Evolutionary conservation across 2,888 invertebrate species (phyloP).

Genomic region (Sesamia inferens): DNA sequence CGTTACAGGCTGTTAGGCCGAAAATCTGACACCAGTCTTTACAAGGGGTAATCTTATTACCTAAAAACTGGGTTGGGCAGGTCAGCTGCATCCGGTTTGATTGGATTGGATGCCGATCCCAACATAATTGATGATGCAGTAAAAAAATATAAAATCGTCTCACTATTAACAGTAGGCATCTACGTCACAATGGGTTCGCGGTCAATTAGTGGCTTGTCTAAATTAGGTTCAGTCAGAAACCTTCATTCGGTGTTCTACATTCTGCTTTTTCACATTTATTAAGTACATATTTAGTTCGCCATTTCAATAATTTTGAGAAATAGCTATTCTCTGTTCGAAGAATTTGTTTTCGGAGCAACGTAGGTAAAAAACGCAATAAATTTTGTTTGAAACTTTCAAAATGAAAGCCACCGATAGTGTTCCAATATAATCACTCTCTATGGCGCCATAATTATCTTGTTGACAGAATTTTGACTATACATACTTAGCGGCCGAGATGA

Average conservation of each 20-base stretch:
- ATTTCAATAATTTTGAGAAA: too few species aligned
- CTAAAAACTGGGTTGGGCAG: neutral
- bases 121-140: neutral
- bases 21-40: neutral
- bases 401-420: too few species aligned
- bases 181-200: neutral
- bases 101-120: neutral
- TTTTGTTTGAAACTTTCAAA: too few species aligned
- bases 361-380: too few species aligned
- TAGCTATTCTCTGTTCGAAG: too few species aligned
- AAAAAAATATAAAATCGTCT: neutral
- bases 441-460: too few species aligned
- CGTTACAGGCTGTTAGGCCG: neutral
- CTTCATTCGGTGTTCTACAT: conserved; percentile 5
- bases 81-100: neutral
- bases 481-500: too few species aligned
- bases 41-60: too few species aligned
- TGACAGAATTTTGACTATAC: too few species aligned
- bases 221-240: conserved; percentile 15
- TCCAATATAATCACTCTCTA: too few species aligned
- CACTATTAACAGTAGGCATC: neutral
- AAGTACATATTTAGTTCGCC: too few species aligned
- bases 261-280: neutral
- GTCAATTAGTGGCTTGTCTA: conserved; percentile 13
- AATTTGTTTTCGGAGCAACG: too few species aligned